Conservation (phyloP, 2,797 vertebrate genomes). For the Paramormyrops hopkinsi region DNA sequence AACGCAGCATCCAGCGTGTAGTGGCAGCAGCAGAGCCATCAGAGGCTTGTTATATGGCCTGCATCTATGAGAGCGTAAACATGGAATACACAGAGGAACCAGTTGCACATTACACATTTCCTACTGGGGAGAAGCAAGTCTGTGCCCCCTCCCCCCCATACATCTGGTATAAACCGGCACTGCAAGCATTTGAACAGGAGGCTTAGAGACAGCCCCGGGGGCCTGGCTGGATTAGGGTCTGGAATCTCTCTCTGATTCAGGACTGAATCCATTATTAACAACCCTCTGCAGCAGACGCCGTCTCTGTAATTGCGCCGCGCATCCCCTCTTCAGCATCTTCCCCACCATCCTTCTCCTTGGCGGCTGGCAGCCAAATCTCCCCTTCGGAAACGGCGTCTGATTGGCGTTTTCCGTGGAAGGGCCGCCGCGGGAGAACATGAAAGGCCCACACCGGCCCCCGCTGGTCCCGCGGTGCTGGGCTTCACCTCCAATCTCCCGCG, state of each 20-base stretch:
- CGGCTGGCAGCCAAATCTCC: not conserved
- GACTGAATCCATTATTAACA: slow-evolving; percentile 4
- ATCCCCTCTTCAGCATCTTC: not conserved
- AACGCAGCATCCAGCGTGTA: not conserved
- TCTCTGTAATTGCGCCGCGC: not conserved
- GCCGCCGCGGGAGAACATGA: not conserved
- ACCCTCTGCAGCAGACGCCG: not conserved
- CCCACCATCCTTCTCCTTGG: not conserved
- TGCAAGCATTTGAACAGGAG: not conserved
- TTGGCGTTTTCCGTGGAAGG: not conserved
- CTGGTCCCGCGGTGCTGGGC: not conserved
- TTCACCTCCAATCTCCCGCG: not conserved
- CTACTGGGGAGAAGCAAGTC: not conserved
- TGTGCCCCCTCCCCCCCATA: not conserved
- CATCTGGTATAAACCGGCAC: not conserved
- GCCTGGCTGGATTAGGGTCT: not conserved
- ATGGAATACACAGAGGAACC: not conserved
- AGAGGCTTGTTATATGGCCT: not conserved
- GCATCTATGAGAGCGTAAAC: not conserved
- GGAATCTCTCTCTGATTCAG: not conserved
- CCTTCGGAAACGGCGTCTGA: not conserved
- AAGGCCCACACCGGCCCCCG: not conserved
- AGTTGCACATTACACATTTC: not conserved
- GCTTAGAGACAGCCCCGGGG: not conserved
- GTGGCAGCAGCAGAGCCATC: not conserved